Evolutionary conservation across 92 coral and sea anemone genomes (phyloP), one percentile per base, ranked within the genome.

Genomic region (Zoanthus sansibaricus): DNA sequence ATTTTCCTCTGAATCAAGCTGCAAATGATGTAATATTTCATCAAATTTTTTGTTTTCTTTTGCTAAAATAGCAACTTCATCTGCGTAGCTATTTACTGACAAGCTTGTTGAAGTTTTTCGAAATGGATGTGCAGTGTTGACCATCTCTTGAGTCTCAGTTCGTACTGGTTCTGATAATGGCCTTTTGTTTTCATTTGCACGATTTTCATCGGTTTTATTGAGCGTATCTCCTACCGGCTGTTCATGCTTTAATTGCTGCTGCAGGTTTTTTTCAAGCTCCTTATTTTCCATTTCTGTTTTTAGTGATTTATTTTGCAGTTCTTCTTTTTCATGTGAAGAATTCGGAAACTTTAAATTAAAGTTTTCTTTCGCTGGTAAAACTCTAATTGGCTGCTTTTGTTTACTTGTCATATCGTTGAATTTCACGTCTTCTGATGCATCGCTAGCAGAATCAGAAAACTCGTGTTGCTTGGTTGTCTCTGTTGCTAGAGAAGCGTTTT

Each of bases 11-110:
- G 94, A 72, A 58, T 73, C 74, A 6, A 91, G 37, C 11, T 91
- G 91, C 83, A 95, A 75, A 77, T 93, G 98, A 87, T 95, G 92
- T 17, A 95, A 86, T 59, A 95, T 95, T 71, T 95, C 98, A 52
- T 95, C 94, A 75, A 95, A 78, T 66, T 95, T 95, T 79, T 89
- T 95, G 83, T 95, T 95, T 80, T 95, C 98, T 59, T 64, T 88
- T 58, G 98, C 98, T 14, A 95, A 77, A 51, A 89, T 45, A 66
- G 98, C 98, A 51, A 95, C 93, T 46, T 95, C 98, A 72, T 66
- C 77, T 12, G 93, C 91, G 58, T 84, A 95, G 45, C 94, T 94
- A 86, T 92, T 92, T 47, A 82, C 83, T 25, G 91, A 89, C 1
- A 87, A 79, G 30, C 56, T 88, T 75, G 88, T 72, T 77, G 89